Conservation (phyloP, 2,797 vertebrate genomes). For the Atherinosoma microstoma region DNA sequence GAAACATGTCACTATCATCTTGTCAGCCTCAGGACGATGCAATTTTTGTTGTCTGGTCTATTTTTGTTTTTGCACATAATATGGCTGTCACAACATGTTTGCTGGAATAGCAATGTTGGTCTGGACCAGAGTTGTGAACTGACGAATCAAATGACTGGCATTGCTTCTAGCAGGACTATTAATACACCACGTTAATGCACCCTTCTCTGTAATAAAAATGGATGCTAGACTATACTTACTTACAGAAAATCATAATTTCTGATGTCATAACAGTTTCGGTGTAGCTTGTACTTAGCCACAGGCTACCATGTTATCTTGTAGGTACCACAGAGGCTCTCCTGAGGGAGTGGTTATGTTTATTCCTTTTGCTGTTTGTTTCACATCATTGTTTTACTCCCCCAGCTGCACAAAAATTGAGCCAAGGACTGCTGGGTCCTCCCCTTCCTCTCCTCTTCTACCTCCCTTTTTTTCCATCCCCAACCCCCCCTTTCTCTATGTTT, state of each 20-base stretch:
- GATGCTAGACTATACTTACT: not conserved
- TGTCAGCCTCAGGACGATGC: not conserved
- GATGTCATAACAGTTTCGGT: constrained; percentile 32
- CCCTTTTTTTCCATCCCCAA: constrained; percentile 17
- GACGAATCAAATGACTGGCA: not conserved
- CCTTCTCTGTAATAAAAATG: not conserved
- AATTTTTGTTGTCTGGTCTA: not conserved
- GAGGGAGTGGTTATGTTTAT: constrained; percentile 56
- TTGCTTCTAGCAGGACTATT: constrained; percentile 8
- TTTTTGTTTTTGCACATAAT: not conserved
- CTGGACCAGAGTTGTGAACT: not conserved
- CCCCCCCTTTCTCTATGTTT: constrained; percentile 48
- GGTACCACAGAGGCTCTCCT: constrained; percentile 37
- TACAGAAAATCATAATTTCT: constrained; percentile 20
- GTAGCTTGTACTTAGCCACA: constrained; percentile 22
- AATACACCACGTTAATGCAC: constrained; percentile 1
- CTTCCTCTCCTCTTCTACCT: constrained; percentile 41
- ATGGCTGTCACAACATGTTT: not conserved
- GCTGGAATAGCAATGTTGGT: too few relatives aligned
- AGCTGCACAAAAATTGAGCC: constrained; percentile 71
- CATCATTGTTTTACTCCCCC: constrained; percentile 73
- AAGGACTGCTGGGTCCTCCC: constrained; percentile 51
- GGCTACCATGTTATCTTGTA: constrained; percentile 28
- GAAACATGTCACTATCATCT: not conserved
- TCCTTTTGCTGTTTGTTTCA: constrained; percentile 63